Evolutionary conservation across 2,797 vertebrate genomes (phyloP), one percentile per base, ranked within the genome.

Genomic region (Oophaga sylvatica): DNA sequence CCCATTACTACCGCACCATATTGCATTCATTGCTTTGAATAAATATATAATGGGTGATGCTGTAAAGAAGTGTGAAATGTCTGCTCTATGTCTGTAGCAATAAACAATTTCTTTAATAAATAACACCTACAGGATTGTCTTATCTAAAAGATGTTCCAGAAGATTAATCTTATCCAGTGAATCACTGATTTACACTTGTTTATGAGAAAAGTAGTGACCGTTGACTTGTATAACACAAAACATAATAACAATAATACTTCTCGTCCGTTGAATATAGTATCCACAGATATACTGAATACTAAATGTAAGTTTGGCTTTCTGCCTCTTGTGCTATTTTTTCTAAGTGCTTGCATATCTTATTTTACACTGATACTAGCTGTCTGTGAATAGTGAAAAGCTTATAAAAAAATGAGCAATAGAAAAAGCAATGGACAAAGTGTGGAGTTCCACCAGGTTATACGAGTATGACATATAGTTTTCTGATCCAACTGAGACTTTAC

Each of bases 1-100:
- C 57, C 67, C 57, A 84, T 88, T 88, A 88, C 57, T 41, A 57
- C 20, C 76, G 68, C 76, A 85, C 87, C 80, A 83, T 87, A 70
- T 35, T 56, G 68, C 57, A 85, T 67, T 73, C 48, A 88, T 80
- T 22, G 41, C 78, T 85, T 81, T 88, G 77, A 77, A 65, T 88
- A 88, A 85, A 81, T 80, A 80, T 85, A 31, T 88, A 29, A 31
- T 85, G 29, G 29, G 80, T 65, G 62, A 80, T 81, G 78, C 83
- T 67, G 73, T 88, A 75, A 88, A 81, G 29, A 85, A 59, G 60
- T 20, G 26, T 78, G 62, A 82, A 78, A 78, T 67, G 70, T 85
- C 77, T 84, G 86, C 29, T 81, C 41, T 81, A 63, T 29, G 62
- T 78, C 73, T 78, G 48, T 22, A 71, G 22, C 13, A 83, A 83